Percentiles rank a stretch among this genome's conserved stretches.
Conservation (phyloP, 2,797 vertebrate species). For the Anisognathus igniventris region DNA sequence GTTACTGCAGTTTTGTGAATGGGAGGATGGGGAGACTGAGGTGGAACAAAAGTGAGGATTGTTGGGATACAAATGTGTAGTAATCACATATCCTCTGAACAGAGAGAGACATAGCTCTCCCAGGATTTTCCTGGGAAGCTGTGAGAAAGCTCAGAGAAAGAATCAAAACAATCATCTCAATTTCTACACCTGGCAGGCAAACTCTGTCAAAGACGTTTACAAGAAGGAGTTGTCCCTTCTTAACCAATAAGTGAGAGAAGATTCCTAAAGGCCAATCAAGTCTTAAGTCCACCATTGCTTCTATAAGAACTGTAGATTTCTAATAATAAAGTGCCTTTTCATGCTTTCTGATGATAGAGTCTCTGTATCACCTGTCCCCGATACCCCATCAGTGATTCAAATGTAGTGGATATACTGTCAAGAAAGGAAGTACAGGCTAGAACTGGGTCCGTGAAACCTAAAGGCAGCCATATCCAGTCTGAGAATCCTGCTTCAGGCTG, state of each 20-base stretch:
- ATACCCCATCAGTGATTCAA: not conserved
- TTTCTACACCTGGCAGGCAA: not conserved
- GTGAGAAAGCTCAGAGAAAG: not conserved
- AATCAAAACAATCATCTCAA: not conserved
- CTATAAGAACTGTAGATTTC: not conserved
- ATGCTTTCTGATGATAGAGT: not conserved
- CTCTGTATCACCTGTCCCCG: not conserved
- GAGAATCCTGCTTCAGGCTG: not conserved
- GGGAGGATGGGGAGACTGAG: not conserved
- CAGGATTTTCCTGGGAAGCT: not conserved
- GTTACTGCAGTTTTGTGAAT: not conserved
- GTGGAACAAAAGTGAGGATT: not conserved
- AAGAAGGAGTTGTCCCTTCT: not conserved
- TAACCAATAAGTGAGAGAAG: not conserved
- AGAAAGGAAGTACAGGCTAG: not conserved
- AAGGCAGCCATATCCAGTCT: not conserved
- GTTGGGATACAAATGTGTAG: not conserved
- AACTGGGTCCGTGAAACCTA: not conserved
- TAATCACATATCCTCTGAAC: not conserved
- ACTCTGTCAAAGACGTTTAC: not conserved
- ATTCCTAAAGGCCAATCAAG: not conserved
- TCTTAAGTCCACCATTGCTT: not conserved
- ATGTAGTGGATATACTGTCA: not conserved
- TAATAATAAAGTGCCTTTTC: not conserved
- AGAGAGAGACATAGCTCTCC: not conserved